Evolutionary conservation across 1,140 invertebrate genomes (phyloP).

Genomic region (Mizuhopecten yessoensis): DNA sequence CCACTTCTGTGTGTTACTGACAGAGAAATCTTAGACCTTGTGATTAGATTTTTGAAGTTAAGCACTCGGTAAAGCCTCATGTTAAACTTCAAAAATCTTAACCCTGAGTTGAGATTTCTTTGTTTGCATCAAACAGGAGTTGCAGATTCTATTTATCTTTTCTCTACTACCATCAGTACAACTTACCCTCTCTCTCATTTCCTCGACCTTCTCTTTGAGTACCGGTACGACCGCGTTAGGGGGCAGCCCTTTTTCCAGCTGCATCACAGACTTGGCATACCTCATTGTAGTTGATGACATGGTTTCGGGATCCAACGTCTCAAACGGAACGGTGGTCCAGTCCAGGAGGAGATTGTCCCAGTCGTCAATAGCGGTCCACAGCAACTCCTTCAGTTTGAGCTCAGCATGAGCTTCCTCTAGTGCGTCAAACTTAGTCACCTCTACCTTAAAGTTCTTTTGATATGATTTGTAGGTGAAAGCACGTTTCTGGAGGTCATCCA

Average conservation of each 20-base stretch:
- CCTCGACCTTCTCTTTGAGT: conserved; percentile 82
- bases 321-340: conserved; percentile 87
- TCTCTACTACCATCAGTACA: no score
- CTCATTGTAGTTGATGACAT: conserved; percentile 87
- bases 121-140: no score
- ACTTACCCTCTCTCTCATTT: conserved; percentile 82
- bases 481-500: conserved; percentile 86
- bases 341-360: conserved; percentile 87
- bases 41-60: no score
- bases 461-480: conserved; percentile 87
- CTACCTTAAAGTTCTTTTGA: conserved; percentile 86
- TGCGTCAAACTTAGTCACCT: conserved; percentile 90
- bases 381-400: conserved; percentile 89
- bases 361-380: conserved; percentile 90
- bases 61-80: no score
- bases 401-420: conserved; percentile 91
- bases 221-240: conserved; percentile 82
- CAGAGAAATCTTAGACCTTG: no score
- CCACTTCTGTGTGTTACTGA: no score
- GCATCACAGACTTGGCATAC: conserved; percentile 89
- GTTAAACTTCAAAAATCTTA: no score
- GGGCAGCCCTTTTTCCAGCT: conserved; percentile 89
- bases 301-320: conserved; percentile 88
- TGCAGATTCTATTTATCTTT: no score
- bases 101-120: no score